Evolutionary conservation across 2,797 vertebrate species (phyloP).

Genomic region (Protosalanx chinensis): DNA sequence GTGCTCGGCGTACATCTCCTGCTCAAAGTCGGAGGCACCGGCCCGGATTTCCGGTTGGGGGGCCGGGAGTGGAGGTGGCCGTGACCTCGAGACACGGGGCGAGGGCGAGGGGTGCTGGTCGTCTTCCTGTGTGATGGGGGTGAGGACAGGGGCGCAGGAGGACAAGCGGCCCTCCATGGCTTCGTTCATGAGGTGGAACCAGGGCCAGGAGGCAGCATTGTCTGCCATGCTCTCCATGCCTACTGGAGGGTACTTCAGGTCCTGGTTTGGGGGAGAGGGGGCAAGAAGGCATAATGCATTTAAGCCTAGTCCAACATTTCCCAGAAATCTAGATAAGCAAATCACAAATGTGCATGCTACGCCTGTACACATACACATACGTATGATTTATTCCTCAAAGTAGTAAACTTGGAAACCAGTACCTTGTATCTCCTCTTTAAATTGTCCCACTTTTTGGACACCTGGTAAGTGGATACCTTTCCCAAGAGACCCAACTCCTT

Average conservation of each 20-base stretch:
- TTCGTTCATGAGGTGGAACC: conserved; percentile 72
- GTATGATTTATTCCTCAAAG: background rate
- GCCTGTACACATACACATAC: too few species aligned
- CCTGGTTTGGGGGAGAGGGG: conserved; percentile 39
- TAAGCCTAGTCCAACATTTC: too few species aligned
- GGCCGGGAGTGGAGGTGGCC: background rate
- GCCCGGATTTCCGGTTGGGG: background rate
- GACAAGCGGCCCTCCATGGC: conserved; percentile 68
- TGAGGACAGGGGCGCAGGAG: conserved; percentile 58
- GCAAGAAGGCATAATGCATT: background rate
- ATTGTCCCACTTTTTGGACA: conserved; percentile 73
- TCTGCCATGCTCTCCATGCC: conserved; percentile 62
- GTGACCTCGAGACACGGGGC: conserved; percentile 31
- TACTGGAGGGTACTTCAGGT: conserved; percentile 66
- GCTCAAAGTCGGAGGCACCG: conserved; percentile 40
- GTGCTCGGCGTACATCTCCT: conserved; percentile 26
- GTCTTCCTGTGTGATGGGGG: conserved; percentile 49
- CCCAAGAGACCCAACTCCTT: conserved; percentile 65
- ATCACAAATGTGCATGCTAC: too few species aligned
- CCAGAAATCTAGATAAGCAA: too few species aligned
- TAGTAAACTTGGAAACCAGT: background rate
- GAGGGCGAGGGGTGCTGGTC: conserved; percentile 43
- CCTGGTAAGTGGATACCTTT: conserved; percentile 67
- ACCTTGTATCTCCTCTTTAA: conserved; percentile 72
- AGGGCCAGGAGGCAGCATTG: conserved; percentile 67